These are phyloP conservation scores for Galerucella calmariensis DNA, from an alignment of 2,888 invertebrate genomes.

Conservation along the genomic window DNA sequence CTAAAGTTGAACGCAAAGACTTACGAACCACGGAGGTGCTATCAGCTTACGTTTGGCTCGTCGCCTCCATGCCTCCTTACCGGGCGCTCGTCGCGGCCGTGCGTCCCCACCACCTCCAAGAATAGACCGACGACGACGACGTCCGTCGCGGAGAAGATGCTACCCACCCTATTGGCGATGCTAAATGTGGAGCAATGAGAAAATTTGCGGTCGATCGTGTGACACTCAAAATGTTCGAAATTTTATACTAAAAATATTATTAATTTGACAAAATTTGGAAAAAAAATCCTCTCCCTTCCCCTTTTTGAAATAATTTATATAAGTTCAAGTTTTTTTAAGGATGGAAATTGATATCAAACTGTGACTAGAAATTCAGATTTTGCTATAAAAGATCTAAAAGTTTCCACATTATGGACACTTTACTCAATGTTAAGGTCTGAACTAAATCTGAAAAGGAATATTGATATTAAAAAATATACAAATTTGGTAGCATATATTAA, in stretches of 20 bases:
- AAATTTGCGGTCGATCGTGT: constrained; percentile 5
- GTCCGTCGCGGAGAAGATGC: constrained; percentile 20
- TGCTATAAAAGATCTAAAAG: no score
- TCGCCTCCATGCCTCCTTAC: constrained; percentile 53
- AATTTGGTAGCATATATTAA: no score
- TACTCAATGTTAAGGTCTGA: no score
- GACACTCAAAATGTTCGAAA: constrained; percentile 24
- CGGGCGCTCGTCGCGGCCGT: constrained; percentile 48
- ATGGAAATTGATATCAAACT: no score
- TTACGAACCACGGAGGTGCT: constrained; percentile 52
- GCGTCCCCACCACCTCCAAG: constrained; percentile 52
- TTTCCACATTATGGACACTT: no score
- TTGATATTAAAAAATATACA: no score
- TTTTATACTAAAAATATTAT: not conserved
- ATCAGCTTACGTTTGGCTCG: constrained; percentile 55
- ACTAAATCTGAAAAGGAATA: no score
- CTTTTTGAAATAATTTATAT: no score
- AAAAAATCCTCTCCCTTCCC: no score
- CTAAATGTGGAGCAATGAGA: constrained; percentile 42
- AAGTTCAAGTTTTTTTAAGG: no score
- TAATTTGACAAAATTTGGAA: no score
- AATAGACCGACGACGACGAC: constrained; percentile 52
- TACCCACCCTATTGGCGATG: constrained; percentile 8
- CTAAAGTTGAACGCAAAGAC: constrained; percentile 49
- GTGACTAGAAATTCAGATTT: no score